A percentile compares a stretch with the other conserved stretches of the same genome.
These are phyloP conservation scores for Yponomeuta sedellus DNA, from an alignment of 2,888 invertebrate genomes.

Conservation along the genomic window DNA sequence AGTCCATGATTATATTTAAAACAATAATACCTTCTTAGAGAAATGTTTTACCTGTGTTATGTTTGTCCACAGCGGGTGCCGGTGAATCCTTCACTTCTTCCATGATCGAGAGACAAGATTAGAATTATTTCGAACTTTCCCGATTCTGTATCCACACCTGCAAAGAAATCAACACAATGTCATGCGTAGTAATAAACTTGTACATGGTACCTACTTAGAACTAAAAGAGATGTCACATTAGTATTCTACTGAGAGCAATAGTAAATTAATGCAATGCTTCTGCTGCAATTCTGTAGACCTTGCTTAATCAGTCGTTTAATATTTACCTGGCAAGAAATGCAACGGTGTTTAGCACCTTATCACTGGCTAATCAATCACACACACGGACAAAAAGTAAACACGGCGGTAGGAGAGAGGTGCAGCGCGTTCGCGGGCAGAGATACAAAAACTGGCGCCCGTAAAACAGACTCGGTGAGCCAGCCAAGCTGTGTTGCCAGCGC, in stretches of 20 bases:
- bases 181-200: too few species aligned
- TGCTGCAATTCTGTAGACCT: background rate
- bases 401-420: constrained; percentile 23
- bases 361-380: constrained; percentile 44
- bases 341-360: constrained; percentile 43
- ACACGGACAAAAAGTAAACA: constrained; percentile 39
- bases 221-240: too few species aligned
- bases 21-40: background rate
- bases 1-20: background rate
- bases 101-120: constrained; percentile 31
- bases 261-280: background rate
- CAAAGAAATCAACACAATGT: constrained; percentile 13
- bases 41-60: constrained; percentile 54
- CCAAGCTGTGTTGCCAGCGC: constrained; percentile 19
- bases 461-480: constrained; percentile 25
- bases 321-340: constrained; percentile 24
- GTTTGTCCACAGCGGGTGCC: constrained; percentile 47
- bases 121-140: background rate
- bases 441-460: constrained; percentile 36
- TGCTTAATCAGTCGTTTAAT: background rate
- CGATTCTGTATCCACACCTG: constrained; percentile 20
- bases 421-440: constrained; percentile 32
- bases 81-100: constrained; percentile 55
- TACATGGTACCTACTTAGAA: too few species aligned
- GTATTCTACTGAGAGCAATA: too few species aligned